Evolutionary conservation across 2,888 invertebrate species (phyloP).

Genomic region (Leptinotarsa peninsularis): DNA sequence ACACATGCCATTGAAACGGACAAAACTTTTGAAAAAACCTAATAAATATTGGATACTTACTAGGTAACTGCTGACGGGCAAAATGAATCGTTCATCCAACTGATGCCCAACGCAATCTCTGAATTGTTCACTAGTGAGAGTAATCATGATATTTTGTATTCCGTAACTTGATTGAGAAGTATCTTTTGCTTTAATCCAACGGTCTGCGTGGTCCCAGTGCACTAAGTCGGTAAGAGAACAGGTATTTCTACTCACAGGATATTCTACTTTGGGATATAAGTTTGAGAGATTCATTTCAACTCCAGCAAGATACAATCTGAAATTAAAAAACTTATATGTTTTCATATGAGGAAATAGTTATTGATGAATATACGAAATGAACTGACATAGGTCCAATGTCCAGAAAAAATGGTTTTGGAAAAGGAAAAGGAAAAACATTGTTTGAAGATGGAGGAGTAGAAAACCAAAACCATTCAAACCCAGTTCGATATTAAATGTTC

Average conservation of each 20-base stretch:
- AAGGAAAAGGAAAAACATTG: too few species aligned
- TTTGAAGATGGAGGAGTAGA: too few species aligned
- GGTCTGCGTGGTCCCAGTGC: conserved; percentile 89
- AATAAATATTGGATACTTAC: conserved; percentile 47
- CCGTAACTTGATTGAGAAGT: conserved; percentile 59
- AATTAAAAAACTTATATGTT: conserved; percentile 28
- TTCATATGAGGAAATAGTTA: too few species aligned
- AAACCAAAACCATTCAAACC: too few species aligned
- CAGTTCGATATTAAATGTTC: too few species aligned
- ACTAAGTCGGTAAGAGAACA: conserved; percentile 86
- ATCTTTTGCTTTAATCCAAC: conserved; percentile 72
- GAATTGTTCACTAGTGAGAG: conserved; percentile 67
- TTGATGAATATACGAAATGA: too few species aligned
- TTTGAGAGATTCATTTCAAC: conserved; percentile 80
- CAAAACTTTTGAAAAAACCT: too few species aligned
- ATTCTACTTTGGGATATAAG: conserved; percentile 81
- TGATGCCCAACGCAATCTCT: conserved; percentile 61
- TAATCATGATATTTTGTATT: conserved; percentile 65
- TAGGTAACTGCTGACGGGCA: conserved; percentile 60
- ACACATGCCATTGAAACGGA: too few species aligned
- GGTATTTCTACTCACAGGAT: conserved; percentile 89
- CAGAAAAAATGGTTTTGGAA: too few species aligned
- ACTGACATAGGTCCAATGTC: too few species aligned
- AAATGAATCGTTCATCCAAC: conserved; percentile 58
- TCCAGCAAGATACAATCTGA: conserved; percentile 84